These are phyloP conservation scores for Mantis religiosa DNA, from an alignment of 2,888 invertebrate species.

Conservation along the genomic window DNA sequence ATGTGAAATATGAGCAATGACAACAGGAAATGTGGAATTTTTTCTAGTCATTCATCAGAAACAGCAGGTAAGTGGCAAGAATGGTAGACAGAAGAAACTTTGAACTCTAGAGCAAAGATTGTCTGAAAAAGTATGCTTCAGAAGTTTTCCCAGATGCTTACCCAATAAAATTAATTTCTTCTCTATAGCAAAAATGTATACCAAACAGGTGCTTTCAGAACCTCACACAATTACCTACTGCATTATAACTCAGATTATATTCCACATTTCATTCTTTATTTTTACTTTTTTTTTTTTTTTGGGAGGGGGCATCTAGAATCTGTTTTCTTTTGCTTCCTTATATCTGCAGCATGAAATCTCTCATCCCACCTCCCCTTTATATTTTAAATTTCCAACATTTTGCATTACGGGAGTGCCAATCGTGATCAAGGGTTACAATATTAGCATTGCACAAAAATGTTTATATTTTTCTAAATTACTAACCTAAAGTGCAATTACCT, in stretches of 20 bases:
- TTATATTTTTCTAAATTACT: too few relatives aligned
- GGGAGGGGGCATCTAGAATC: background rate
- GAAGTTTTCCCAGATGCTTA: too few relatives aligned
- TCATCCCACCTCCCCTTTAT: too few relatives aligned
- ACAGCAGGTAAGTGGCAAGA: background rate
- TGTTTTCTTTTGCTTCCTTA: background rate
- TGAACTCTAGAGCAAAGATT: background rate
- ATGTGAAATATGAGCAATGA: background rate
- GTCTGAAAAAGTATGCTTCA: too few relatives aligned
- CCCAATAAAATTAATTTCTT: too few relatives aligned
- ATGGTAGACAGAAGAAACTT: background rate
- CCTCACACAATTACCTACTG: background rate
- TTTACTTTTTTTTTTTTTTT: background rate
- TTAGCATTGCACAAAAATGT: background rate
- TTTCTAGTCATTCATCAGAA: background rate
- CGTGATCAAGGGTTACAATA: background rate
- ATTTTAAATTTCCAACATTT: background rate
- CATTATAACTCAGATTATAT: background rate
- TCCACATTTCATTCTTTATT: background rate
- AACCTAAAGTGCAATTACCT: background rate
- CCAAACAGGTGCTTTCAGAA: background rate
- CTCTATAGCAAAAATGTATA: background rate
- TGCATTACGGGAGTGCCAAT: background rate
- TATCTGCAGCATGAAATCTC: background rate
- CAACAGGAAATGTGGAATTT: background rate